Evolutionary conservation across 2,888 invertebrate species (phyloP).

Genomic region (Vannuccia rotundouncinata): DNA sequence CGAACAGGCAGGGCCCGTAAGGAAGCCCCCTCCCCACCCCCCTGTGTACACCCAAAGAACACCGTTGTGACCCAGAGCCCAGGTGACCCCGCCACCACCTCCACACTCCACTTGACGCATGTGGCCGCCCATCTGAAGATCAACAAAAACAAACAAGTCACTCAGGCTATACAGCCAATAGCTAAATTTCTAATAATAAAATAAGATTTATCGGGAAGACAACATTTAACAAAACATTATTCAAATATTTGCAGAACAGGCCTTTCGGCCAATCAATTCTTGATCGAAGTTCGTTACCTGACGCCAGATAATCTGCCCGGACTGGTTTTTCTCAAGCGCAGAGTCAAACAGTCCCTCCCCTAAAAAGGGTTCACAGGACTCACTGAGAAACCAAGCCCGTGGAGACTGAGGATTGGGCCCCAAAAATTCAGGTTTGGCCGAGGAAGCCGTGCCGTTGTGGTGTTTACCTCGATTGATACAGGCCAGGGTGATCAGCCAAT

Average conservation of each 20-base stretch:
- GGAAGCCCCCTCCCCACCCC: not conserved
- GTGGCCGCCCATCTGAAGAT: slow-evolving; percentile 18
- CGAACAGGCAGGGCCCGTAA: not conserved
- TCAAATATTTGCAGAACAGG: too few relatives aligned
- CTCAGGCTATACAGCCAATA: too few relatives aligned
- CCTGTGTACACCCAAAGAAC: slow-evolving; percentile 25
- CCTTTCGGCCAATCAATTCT: too few relatives aligned
- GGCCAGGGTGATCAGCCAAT: slow-evolving; percentile 8
- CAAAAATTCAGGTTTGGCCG: not conserved
- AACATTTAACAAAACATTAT: too few relatives aligned
- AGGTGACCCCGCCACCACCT: slow-evolving; percentile 7
- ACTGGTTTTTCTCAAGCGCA: not conserved
- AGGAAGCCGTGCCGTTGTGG: not conserved
- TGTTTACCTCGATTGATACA: not conserved
- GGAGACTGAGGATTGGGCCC: not conserved
- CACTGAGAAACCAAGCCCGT: not conserved
- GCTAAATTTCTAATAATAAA: too few relatives aligned
- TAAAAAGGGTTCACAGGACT: not conserved
- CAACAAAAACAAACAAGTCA: too few relatives aligned
- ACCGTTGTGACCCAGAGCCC: slow-evolving; percentile 31
- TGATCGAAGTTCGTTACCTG: too few relatives aligned
- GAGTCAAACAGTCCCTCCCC: not conserved
- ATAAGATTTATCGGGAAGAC: too few relatives aligned
- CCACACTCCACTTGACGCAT: not conserved
- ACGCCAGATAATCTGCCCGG: not conserved